Evolutionary conservation across 2,797 vertebrate species (phyloP), one percentile per base, ranked within the genome.

Genomic region (Falco cherrug): DNA sequence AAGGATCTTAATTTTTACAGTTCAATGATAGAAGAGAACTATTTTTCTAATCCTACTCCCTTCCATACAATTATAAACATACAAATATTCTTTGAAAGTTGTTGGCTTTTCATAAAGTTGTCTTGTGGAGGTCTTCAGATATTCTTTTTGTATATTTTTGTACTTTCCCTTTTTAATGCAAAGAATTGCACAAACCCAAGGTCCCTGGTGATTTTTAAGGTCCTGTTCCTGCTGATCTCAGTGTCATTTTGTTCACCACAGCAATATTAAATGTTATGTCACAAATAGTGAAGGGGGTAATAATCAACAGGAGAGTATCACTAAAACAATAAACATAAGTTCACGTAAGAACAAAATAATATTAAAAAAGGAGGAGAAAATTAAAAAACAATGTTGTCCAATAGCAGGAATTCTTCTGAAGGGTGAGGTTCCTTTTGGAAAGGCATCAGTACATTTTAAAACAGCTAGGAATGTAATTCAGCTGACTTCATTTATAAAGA

Each of bases 381-480:
- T 17, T 53, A 22, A 64, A 69, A 57, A 26, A 5, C 5, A 69
- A 3, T n/a, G 15, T 90, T 90, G 10, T 76, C 31, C 0, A 0
- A 64, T 47, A 63, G 12, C 31, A 93, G 8, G 14, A 74, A 41
- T 68, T 71, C 26, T 56, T 93, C 61, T 61, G 19, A 76, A 73
- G 47, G 22, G 26, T 47, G 21, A 81, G 10, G 31, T 45, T 65
- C 61, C 87, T 96, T 97, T 97, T 89, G 93, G 54, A 96, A 96
- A 97, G 60, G 57, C 43, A 93, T 77, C 54, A 87, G 37, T 86
- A 93, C 68, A 41, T 95, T 97, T 89, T 85, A 75, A 93, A 96
- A 89, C 87, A 67, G 20, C 21, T 92, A 82, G 69, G 78, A 96
- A 93, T 87, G 11, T 68, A 57, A 79, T 80, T 68, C 41, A 84